Evolutionary conservation across 2,888 invertebrate genomes (phyloP), one percentile per base, ranked within the genome.

Genomic region (Lysandra bellargus): DNA sequence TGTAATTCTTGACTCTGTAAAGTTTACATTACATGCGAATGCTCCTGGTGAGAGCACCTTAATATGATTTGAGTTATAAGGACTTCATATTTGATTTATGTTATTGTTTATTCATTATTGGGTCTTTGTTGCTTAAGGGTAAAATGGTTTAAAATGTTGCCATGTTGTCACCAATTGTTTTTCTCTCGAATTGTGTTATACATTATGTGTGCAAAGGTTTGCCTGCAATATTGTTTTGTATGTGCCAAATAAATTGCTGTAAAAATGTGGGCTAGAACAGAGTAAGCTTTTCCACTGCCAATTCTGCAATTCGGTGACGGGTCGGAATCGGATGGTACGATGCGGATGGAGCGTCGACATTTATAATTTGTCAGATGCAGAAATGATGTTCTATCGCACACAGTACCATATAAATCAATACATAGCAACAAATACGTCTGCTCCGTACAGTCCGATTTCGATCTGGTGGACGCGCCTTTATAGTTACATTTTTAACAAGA

Each of bases 91-190:
- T 9, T 49, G 2, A 1, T 2, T 23, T 23, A 61, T 7, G n/a
- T 23, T 9, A 61, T 7, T 61, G 61, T 61, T 61, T 61, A 61
- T 61, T 61, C 2, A 64, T 61, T 61, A 61, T 61, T 23, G 6
- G 5, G 4, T 61, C 14, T n/a, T 12, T 60, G 5, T n/a, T 60
- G 60, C 6, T n/a, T n/a, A 6, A 61, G 7, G 2, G 6, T 23
- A 12, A 64, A 64, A 30, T 69, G 33, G 14, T 69, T 69, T 69
- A 33, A 33, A 69, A 69, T 69, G 33, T 69, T 69, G 69, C 69
- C 17, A 37, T 69, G 33, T 69, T 69, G 69, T 12, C 5, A 12
- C 14, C 12, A 69, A 69, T 33, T 69, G 14, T 33, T 69, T 69
- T 69, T 14, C 33, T 69, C 69, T 69, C 9, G 9, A 69, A 69